phyloP scores from a whole-genome alignment of 2,888 invertebrate genomes.

The Cyclophora punctaria region DNA sequence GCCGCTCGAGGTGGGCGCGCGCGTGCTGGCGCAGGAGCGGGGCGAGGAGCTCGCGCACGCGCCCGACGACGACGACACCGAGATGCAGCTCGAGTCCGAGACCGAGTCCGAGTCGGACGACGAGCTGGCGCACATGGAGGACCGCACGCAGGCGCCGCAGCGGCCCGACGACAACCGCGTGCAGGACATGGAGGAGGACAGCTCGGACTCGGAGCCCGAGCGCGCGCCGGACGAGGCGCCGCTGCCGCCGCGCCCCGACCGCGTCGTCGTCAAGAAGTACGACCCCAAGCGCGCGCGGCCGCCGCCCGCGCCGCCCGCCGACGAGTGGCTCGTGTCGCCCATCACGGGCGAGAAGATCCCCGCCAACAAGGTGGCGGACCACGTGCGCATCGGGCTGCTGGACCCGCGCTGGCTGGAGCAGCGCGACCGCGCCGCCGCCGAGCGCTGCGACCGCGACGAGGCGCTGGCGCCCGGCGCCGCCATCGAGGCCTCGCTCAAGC shows the following conservation, averaged over 20 bases:
- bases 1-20: conserved; percentile 96
- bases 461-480: conserved; percentile 81
- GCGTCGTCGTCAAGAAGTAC: conserved; percentile 97
- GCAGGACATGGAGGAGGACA: conserved; percentile 95
- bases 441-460: conserved; percentile 88
- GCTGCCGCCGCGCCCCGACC: conserved; percentile 90
- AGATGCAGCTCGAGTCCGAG: conserved; percentile 93
- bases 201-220: conserved; percentile 74
- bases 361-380: conserved; percentile 96
- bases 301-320: conserved; percentile 75
- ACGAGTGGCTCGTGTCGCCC: conserved; percentile 97
- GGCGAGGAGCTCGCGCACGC: conserved; percentile 78
- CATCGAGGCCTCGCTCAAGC: conserved; percentile 96
- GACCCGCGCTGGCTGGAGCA: conserved; percentile 99
- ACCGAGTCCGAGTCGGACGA: conserved; percentile 76
- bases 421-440: conserved; percentile 93
- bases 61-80: conserved; percentile 82
- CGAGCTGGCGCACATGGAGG: conserved; percentile 80
- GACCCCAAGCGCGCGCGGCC: conserved; percentile 86
- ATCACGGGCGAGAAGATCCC: conserved; percentile 99
- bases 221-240: conserved; percentile 74
- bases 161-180: conserved; percentile 72
- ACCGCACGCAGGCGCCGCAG: conserved; percentile 62
- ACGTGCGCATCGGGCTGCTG: conserved; percentile 96
- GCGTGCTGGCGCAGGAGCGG: conserved; percentile 88